Conservation (phyloP, 1,140 invertebrate genomes). For the Physella acuta region DNA sequence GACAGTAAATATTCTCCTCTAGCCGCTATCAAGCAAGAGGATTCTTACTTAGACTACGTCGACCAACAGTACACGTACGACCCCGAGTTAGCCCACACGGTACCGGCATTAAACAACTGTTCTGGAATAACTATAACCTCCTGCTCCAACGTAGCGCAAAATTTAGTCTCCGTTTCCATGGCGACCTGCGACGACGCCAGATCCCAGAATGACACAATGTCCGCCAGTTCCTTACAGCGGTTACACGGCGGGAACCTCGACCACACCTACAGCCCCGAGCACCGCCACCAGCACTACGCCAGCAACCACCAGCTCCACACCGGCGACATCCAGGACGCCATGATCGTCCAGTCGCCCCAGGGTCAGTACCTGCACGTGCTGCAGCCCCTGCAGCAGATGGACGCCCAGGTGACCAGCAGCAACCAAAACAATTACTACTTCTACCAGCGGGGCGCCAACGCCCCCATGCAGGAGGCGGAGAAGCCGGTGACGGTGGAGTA, state of each 20-base stretch:
- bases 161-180: slow-evolving; percentile 8
- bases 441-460: background rate
- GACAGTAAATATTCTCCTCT: background rate
- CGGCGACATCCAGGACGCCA: too few species aligned
- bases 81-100: background rate
- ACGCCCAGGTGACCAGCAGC: slow-evolving; percentile 7
- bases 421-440: slow-evolving; percentile 3
- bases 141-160: background rate
- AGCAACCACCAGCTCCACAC: background rate
- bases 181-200: slow-evolving; percentile 1
- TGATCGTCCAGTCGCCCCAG: slow-evolving; percentile 22
- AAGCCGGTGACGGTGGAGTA: slow-evolving; percentile 36
- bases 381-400: slow-evolving; percentile 26
- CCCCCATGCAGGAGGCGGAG: slow-evolving; percentile 5
- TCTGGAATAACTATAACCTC: background rate
- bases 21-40: slow-evolving; percentile 20
- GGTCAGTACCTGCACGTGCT: slow-evolving; percentile 32
- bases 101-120: background rate
- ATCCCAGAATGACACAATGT: background rate
- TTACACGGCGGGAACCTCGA: background rate
- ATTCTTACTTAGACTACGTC: background rate
- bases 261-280: background rate
- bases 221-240: background rate
- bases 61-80: slow-evolving; percentile 8
- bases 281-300: background rate